phyloP scores from a whole-genome alignment of 2,113 vertebrate genomes.

The Sitta europaea region DNA sequence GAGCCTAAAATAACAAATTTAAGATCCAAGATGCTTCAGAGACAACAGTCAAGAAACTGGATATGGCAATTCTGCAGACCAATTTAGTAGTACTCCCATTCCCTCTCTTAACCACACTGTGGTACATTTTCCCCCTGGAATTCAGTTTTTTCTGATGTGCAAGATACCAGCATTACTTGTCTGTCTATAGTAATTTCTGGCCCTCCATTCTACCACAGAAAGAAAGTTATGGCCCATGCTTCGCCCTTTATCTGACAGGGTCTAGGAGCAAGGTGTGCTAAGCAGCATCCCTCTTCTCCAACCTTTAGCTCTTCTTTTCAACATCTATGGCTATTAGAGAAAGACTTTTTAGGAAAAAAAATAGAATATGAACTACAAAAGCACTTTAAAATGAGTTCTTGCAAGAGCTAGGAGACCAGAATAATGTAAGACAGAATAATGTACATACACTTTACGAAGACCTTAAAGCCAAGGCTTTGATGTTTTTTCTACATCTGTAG shows the following conservation, averaged over 20 bases:
- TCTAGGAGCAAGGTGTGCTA: not conserved
- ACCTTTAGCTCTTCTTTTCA: not conserved
- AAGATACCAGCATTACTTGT: not conserved
- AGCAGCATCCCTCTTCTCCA: not conserved
- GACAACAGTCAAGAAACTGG: not conserved
- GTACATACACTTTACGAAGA: not conserved
- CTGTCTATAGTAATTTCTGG: not conserved
- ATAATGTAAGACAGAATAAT: not conserved
- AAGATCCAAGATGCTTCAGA: not conserved
- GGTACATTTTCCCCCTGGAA: not conserved
- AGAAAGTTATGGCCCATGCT: fast-evolving
- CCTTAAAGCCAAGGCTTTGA: not conserved
- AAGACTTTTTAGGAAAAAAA: not conserved
- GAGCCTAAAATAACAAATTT: not conserved
- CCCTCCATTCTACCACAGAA: not conserved
- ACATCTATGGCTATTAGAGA: not conserved
- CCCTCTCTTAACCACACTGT: fast-evolving
- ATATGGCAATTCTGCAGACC: not conserved
- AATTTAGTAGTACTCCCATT: not conserved
- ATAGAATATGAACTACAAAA: not conserved
- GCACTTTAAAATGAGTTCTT: not conserved
- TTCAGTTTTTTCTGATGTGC: not conserved
- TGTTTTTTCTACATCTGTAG: not conserved
- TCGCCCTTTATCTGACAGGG: not conserved
- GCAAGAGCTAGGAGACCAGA: not conserved